Conservation (phyloP, 2,888 invertebrate species). For the Lasioglossum marginatum region DNA sequence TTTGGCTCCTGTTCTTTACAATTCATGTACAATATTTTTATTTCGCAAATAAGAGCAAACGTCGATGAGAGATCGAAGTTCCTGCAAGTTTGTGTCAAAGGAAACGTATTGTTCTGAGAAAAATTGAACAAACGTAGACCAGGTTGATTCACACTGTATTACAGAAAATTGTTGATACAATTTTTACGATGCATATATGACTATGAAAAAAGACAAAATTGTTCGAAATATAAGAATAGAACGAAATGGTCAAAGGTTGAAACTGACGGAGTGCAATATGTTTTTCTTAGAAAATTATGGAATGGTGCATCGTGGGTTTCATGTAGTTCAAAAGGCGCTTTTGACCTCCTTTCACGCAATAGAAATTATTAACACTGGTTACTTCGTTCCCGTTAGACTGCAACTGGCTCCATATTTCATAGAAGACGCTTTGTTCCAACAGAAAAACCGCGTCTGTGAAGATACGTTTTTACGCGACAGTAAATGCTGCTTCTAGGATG, state of each 20-base stretch:
- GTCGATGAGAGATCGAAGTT: not conserved
- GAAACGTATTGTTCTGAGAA: not conserved
- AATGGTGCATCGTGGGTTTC: not conserved
- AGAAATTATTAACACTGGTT: constrained; percentile 3
- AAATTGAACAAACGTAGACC: not conserved
- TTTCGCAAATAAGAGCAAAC: not conserved
- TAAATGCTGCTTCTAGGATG: not conserved
- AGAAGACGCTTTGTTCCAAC: not conserved
- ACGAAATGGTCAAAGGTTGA: not conserved
- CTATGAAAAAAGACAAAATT: too few species aligned
- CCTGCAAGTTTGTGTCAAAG: too few species aligned
- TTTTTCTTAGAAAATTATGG: not conserved
- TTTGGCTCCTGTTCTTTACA: too few species aligned
- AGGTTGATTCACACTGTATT: too few species aligned
- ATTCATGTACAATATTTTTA: too few species aligned
- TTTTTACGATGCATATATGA: too few species aligned
- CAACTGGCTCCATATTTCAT: not conserved
- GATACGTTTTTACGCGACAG: constrained; percentile 4
- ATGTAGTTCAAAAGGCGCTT: not conserved
- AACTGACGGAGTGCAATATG: not conserved
- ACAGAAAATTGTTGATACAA: too few species aligned
- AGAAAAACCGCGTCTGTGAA: not conserved
- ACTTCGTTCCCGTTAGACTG: not conserved
- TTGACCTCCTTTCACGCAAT: not conserved
- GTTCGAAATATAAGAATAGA: not conserved